Evolutionary conservation across 2,797 vertebrate species (phyloP).

Genomic region (Coreius guichenoti): DNA sequence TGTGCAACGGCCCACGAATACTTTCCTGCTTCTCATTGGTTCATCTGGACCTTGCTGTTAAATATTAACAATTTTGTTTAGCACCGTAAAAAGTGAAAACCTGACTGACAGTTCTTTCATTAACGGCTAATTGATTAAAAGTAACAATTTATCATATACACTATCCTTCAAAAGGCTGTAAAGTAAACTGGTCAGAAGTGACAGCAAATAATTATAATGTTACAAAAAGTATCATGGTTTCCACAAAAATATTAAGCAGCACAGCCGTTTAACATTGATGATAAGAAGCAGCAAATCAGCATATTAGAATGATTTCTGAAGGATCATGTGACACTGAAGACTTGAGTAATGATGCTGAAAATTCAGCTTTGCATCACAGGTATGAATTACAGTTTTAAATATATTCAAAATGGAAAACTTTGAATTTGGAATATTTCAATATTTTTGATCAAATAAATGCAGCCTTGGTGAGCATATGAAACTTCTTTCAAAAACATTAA

Average conservation of each 20-base stretch:
- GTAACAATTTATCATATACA: background rate
- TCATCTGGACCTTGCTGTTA: conserved; percentile 89
- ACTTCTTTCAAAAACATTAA: background rate
- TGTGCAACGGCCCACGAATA: conserved; percentile 98
- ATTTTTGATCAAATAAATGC: background rate
- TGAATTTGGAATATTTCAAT: background rate
- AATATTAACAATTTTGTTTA: conserved; percentile 16
- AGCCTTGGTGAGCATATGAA: background rate
- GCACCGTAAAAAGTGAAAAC: background rate
- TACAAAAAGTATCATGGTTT: background rate
- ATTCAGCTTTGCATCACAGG: background rate
- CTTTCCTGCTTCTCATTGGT: conserved; percentile 94
- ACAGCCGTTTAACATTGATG: background rate
- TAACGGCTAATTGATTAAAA: background rate
- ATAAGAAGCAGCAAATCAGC: background rate
- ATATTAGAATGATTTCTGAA: background rate
- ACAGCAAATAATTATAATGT: background rate
- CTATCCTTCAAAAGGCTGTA: background rate
- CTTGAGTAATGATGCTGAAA: background rate
- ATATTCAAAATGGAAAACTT: background rate
- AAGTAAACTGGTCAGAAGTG: background rate
- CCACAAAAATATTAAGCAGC: background rate
- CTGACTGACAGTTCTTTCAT: background rate
- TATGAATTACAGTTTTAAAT: background rate
- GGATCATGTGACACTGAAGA: background rate